Evolutionary conservation across 2,113 vertebrate species (phyloP), one percentile per base, ranked within the genome.

Genomic region (Pandion haliaetus): DNA sequence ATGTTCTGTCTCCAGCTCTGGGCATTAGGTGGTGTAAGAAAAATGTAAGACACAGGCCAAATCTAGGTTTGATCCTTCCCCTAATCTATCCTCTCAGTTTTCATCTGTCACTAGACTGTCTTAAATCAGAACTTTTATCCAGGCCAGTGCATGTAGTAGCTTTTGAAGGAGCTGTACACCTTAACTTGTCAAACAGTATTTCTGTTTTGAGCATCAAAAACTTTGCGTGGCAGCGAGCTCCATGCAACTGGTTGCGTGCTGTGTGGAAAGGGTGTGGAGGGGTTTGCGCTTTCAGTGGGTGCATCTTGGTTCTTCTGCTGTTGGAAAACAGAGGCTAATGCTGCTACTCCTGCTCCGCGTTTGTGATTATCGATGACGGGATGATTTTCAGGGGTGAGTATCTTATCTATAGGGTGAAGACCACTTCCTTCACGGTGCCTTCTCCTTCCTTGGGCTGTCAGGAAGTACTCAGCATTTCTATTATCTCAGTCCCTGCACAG

Each of bases 211-310:
- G 7, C 52, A 79, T 89, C 12, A 82, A 76, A 94, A 76, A 9
- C 61, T 36, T 88, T 42, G 17, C 0, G 0, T 74, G 73, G 26
- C 59, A 44, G 61, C 0, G 2, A 80, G 38, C 20, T 86, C 38
- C 45, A 13, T 1, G 4, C 49, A 52, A 23, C 38, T 25, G n/a
- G n/a, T n/a, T n/a, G 13, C 0, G 0, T 50, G 44, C 54, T 69
- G 10, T 12, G 12, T 40, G 61, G 42, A 65, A 86, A 63, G 61
- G 31, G 26, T 55, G 8, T 14, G 32, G 72, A 89, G 12, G 14
- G 44, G 3, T 58, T 79, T 84, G 52, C 38, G 29, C 10, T 89
- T 65, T 50, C 42, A 38, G 17, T 62, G 55, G 31, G 18, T 50
- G 8, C 49, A 69, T 7, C 34, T 72, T 57, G 34, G 10, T 34